These are phyloP conservation scores for Aulostomus chinensis DNA, from an alignment of 2,797 vertebrate genomes.

Conservation along the genomic window DNA sequence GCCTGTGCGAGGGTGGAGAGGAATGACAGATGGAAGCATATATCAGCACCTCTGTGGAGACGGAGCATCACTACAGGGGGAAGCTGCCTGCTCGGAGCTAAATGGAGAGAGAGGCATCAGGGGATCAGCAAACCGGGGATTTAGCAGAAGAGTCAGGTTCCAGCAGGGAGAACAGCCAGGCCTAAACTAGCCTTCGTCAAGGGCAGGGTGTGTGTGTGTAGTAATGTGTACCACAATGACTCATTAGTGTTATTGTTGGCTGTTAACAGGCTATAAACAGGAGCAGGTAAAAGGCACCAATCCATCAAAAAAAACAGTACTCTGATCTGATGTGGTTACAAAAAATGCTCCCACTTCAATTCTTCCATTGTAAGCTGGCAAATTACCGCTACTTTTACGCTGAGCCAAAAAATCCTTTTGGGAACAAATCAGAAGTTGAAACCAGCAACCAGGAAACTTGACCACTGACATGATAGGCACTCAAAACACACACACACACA, in stretches of 20 bases:
- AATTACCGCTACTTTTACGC: too few species aligned
- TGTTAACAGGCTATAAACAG: too few species aligned
- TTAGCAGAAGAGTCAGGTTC: constrained; percentile 52
- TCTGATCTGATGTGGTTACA: too few species aligned
- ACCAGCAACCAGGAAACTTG: too few species aligned
- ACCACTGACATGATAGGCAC: too few species aligned
- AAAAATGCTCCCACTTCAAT: too few species aligned
- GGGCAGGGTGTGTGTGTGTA: constrained; percentile 34
- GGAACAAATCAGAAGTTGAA: too few species aligned
- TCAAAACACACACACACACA: too few species aligned
- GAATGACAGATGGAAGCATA: constrained; percentile 10
- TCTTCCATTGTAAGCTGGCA: too few species aligned
- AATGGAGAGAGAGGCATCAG: constrained; percentile 15
- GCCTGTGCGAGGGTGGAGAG: background rate
- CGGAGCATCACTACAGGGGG: background rate
- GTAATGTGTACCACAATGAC: background rate
- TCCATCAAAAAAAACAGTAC: background rate
- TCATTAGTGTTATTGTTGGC: too few species aligned
- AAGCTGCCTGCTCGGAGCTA: constrained; percentile 29
- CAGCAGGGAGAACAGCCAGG: constrained; percentile 22
- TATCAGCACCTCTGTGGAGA: constrained; percentile 11
- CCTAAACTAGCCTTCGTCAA: constrained; percentile 65
- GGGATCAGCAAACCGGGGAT: constrained; percentile 24
- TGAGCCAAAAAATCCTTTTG: too few species aligned
- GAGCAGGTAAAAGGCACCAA: too few species aligned